phyloP scores from a whole-genome alignment of 2,888 invertebrate genomes.

The Strigamia crassipes region DNA sequence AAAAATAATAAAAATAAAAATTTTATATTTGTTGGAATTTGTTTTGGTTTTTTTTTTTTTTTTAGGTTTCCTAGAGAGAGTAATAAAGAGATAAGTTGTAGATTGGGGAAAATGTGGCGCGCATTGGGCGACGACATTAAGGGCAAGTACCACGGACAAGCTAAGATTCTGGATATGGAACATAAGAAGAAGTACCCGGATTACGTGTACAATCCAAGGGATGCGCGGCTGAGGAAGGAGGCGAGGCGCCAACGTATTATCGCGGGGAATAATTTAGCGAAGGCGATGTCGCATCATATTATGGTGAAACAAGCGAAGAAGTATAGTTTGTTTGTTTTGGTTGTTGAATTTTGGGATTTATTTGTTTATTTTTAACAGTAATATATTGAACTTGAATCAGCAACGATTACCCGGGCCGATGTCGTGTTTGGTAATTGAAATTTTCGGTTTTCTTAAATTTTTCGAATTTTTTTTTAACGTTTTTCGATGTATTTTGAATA shows the following conservation, averaged over 20 bases:
- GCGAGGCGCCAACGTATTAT: slow-evolving; percentile 33
- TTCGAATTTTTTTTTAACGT: too few relatives aligned
- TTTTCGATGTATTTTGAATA: too few relatives aligned
- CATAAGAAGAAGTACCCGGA: slow-evolving; percentile 69
- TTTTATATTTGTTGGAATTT: background rate
- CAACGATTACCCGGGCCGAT: background rate
- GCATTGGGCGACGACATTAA: slow-evolving; percentile 63
- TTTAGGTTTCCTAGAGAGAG: slow-evolving; percentile 63
- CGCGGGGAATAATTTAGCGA: slow-evolving; percentile 41
- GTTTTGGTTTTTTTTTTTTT: background rate
- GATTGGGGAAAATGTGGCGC: slow-evolving; percentile 67
- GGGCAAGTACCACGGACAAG: slow-evolving; percentile 52
- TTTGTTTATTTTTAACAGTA: background rate
- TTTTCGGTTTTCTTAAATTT: too few relatives aligned
- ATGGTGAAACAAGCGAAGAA: slow-evolving; percentile 43
- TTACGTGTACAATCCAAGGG: slow-evolving; percentile 70
- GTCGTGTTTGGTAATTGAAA: background rate
- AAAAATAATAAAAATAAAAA: background rate
- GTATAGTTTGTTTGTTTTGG: background rate
- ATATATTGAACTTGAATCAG: background rate
- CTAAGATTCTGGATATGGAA: slow-evolving; percentile 59
- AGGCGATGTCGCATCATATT: slow-evolving; percentile 44
- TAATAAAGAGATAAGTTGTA: slow-evolving; percentile 68
- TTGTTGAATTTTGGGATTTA: background rate
- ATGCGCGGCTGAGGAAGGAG: slow-evolving; percentile 65